Percentiles rank a stretch among this genome's conserved stretches.
phyloP scores from a whole-genome alignment of 2,888 invertebrate genomes.

The Ariolimax columbianus region DNA sequence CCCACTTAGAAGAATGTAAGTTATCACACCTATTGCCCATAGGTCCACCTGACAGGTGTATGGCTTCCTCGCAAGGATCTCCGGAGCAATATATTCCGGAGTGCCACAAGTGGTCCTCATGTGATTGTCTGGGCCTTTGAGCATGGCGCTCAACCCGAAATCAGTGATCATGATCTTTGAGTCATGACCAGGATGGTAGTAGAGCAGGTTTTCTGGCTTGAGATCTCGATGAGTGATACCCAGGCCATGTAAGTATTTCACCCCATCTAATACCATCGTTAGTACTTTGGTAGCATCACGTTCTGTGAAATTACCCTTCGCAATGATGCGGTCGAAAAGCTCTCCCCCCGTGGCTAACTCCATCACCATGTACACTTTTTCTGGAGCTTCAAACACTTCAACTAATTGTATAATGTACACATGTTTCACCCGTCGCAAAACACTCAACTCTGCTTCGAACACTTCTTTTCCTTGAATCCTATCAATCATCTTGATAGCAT shows the following conservation, averaged over 20 bases:
- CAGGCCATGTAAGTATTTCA: slow-evolving; percentile 81
- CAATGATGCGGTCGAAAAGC: slow-evolving; percentile 82
- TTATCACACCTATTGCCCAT: slow-evolving; percentile 83
- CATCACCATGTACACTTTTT: slow-evolving; percentile 82
- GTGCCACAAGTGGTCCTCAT: slow-evolving; percentile 82
- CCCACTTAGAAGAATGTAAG: slow-evolving; percentile 82
- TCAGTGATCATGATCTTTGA: slow-evolving; percentile 81
- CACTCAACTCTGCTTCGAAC: slow-evolving; percentile 80
- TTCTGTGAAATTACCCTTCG: slow-evolving; percentile 81
- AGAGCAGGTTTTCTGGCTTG: slow-evolving; percentile 83
- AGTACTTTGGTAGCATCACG: slow-evolving; percentile 79
- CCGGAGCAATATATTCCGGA: slow-evolving; percentile 81
- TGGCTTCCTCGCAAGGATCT: slow-evolving; percentile 81
- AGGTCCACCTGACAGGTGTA: slow-evolving; percentile 82
- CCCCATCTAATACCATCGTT: slow-evolving; percentile 80
- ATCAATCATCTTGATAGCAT: slow-evolving; percentile 80
- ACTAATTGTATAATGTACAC: slow-evolving; percentile 81
- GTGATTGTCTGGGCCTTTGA: slow-evolving; percentile 77
- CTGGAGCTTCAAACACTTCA: slow-evolving; percentile 81
- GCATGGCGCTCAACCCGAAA: slow-evolving; percentile 80
- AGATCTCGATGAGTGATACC: slow-evolving; percentile 83
- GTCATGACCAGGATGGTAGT: slow-evolving; percentile 81
- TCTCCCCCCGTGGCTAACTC: slow-evolving; percentile 84
- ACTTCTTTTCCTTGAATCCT: slow-evolving; percentile 78
- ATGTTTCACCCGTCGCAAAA: slow-evolving; percentile 80